A percentile compares a stretch with the other conserved stretches of the same genome.
phyloP scores from a whole-genome alignment of 1,140 invertebrate species.

The Zaprionus ornatus region DNA sequence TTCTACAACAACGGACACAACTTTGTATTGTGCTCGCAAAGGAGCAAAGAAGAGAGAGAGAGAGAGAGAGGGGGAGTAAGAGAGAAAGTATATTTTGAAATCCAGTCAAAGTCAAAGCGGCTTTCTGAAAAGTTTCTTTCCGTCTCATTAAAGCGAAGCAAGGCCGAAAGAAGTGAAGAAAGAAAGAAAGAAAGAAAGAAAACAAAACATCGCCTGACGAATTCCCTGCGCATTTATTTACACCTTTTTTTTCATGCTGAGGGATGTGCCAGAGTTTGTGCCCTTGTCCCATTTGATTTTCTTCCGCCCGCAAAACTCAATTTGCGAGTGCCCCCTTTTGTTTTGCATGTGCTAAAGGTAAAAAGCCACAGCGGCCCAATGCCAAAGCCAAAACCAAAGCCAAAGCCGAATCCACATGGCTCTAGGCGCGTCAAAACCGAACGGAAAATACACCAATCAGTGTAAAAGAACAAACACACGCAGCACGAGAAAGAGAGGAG shows the following conservation, averaged over 20 bases:
- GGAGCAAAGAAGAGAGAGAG: background rate
- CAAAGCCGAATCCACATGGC: constrained; percentile 74
- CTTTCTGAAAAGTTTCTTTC: constrained; percentile 71
- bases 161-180: background rate
- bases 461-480: constrained; percentile 67
- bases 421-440: constrained; percentile 70
- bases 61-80: no score
- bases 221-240: constrained; percentile 77
- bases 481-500: constrained; percentile 12
- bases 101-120: constrained; percentile 59
- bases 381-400: constrained; percentile 37
- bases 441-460: constrained; percentile 80
- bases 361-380: constrained; percentile 50
- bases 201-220: constrained; percentile 52
- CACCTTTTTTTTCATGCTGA: constrained; percentile 56
- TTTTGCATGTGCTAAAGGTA: constrained; percentile 76
- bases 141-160: constrained; percentile 69
- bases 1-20: constrained; percentile 47
- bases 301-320: constrained; percentile 46
- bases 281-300: constrained; percentile 6
- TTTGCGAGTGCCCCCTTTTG: constrained; percentile 56
- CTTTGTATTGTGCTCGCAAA: constrained; percentile 55
- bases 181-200: background rate
- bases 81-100: constrained; percentile 14
- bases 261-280: background rate